Percentiles rank a stretch among this genome's conserved stretches.
Conservation (phyloP, 2,797 vertebrate species). For the Neoniphon sammara region DNA sequence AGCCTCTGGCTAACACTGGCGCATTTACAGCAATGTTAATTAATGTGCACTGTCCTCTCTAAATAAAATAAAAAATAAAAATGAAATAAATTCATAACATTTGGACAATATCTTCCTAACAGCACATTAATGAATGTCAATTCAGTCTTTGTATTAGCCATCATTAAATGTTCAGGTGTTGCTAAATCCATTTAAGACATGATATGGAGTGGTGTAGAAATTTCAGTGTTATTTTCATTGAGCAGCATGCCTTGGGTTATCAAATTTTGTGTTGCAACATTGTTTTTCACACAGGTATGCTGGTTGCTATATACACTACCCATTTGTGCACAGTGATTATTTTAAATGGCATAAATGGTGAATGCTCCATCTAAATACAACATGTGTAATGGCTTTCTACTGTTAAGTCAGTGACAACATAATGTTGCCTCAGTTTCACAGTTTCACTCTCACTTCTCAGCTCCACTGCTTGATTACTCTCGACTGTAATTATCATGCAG, state of each 20-base stretch:
- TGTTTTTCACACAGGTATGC: slow-evolving; percentile 11
- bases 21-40: too few species aligned
- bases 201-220: too few species aligned
- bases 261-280: background rate
- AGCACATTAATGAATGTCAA: too few species aligned
- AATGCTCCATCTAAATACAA: slow-evolving; percentile 3
- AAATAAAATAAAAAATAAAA: too few species aligned
- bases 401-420: slow-evolving; percentile 14
- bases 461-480: slow-evolving; percentile 33
- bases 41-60: too few species aligned
- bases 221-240: background rate
- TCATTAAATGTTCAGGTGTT: background rate
- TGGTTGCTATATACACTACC: slow-evolving; percentile 18
- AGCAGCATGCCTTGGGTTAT: background rate
- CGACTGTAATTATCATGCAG: slow-evolving; percentile 34
- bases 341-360: slow-evolving; percentile 44
- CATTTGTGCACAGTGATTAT: slow-evolving; percentile 35
- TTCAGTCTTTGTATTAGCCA: background rate
- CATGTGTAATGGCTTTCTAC: slow-evolving; percentile 11
- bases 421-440: slow-evolving; percentile 19
- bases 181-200: too few species aligned
- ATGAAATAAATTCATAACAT: too few species aligned
- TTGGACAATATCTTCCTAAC: too few species aligned
- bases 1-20: too few species aligned
- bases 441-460: slow-evolving; percentile 24